phyloP scores from a whole-genome alignment of 2,113 vertebrate species.

The Indicator maculatus region DNA sequence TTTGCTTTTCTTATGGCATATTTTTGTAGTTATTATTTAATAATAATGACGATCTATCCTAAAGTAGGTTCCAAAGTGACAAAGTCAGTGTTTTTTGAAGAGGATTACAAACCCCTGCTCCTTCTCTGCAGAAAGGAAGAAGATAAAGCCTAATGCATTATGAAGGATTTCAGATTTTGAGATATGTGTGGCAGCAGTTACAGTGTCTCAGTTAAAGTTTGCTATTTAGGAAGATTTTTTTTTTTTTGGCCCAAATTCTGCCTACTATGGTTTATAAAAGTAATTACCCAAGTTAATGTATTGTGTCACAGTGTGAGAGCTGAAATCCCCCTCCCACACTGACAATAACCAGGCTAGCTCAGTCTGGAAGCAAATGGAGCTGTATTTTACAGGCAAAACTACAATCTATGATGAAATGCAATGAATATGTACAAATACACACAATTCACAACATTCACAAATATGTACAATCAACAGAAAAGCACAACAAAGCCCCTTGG shows the following conservation, averaged over 20 bases:
- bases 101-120: rapidly evolving
- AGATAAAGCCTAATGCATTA: neutral
- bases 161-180: neutral
- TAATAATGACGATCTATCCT: neutral
- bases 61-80: neutral
- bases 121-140: neutral
- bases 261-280: neutral
- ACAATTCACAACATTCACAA: too few species aligned
- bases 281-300: neutral
- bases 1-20: neutral
- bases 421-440: too few species aligned
- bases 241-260: neutral
- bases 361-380: too few species aligned
- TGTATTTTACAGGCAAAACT: too few species aligned
- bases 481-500: too few species aligned
- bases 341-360: too few species aligned
- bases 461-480: too few species aligned
- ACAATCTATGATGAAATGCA: too few species aligned
- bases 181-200: neutral
- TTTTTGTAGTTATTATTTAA: neutral
- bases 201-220: neutral
- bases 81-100: neutral
- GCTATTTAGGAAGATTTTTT: neutral
- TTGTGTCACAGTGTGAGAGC: too few species aligned
- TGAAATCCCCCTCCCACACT: too few species aligned